Base-by-base conservation (phyloP, 2,113 vertebrate species). In the Pygoscelis antarcticus region DNA sequence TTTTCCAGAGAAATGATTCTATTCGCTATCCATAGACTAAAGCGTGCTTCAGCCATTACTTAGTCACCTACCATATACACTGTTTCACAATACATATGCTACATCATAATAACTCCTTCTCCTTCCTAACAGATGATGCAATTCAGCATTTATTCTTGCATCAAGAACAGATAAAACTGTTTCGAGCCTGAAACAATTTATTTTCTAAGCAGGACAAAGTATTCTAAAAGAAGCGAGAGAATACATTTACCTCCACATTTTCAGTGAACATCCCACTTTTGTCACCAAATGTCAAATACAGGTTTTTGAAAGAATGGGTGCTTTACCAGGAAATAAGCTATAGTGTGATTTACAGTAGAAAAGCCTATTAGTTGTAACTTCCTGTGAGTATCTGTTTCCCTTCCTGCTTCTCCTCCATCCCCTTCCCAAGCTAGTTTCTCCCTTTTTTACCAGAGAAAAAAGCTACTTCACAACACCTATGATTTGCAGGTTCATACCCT, bases 161-260 rank as follows among this genome's bases (percentile, higher is more conserved):
- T n/a, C 14, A 76, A 54, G 16, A 83, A 38, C 26, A 77, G 46
- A 79, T 10, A 82, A 74, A 93, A 77, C 22, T 22, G 4, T 11
- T 77, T 68, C 3, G 7, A 83, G 42, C 16, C 11, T 36, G 12
- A 78, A 89, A 47, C 6, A 70, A 54, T 16, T 58, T 46, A 16
- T 64, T 83, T 80, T 71, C 32, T 71, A 76, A 91, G 81, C 38
- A 79, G 38, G 7, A 83, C 20, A 55, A 90, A 95, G 18, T 38
- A 89, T 34, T 64, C 20, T 46, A 78, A 79, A 90, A 76, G 51
- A 81, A 91, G 26, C 0, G 5, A 88, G 17, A 86, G 32, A 92
- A 90, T 65, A 55, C 2, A 76, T 87, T 96, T 96, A 96, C 96
- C 93, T 95, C 77, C 90, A 96, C 49, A 55, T 84, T 78, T 83